A percentile compares a stretch with the other conserved stretches of the same genome.
phyloP scores from a whole-genome alignment of 2,797 vertebrate species.

The Sebastes wilsoni region DNA sequence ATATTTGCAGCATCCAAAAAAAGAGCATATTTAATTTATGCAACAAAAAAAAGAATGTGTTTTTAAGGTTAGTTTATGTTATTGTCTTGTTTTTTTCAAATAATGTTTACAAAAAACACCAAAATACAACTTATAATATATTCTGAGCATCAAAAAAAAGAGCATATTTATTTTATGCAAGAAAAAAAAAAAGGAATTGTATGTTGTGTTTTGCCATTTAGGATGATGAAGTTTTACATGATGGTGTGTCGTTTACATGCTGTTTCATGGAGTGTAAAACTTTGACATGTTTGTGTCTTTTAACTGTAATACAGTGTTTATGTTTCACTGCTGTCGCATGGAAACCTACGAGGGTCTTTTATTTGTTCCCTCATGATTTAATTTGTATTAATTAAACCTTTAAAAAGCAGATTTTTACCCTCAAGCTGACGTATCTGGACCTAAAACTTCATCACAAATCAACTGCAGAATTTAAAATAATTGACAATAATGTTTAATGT shows the following conservation, averaged over 20 bases:
- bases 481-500: not conserved
- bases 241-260: slow-evolving; percentile 26
- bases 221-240: slow-evolving; percentile 65
- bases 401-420: not conserved
- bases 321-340: slow-evolving; percentile 69
- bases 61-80: slow-evolving; percentile 61
- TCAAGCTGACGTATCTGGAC: not conserved
- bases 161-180: slow-evolving; percentile 84
- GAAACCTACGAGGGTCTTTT: not conserved
- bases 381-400: not conserved
- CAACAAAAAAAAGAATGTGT: slow-evolving; percentile 77
- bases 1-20: slow-evolving; percentile 83
- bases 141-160: slow-evolving; percentile 80
- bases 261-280: slow-evolving; percentile 39
- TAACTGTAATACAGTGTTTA: slow-evolving; percentile 83
- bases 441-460: not conserved
- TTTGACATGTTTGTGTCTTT: slow-evolving; percentile 73
- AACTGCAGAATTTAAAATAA: not conserved
- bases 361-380: not conserved
- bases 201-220: slow-evolving; percentile 58
- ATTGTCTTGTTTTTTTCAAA: slow-evolving; percentile 43
- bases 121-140: slow-evolving; percentile 77
- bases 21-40: slow-evolving; percentile 81
- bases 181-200: slow-evolving; percentile 67
- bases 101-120: slow-evolving; percentile 58